Conservation (phyloP, 2,113 vertebrate genomes). For the Corapipo altera region DNA sequence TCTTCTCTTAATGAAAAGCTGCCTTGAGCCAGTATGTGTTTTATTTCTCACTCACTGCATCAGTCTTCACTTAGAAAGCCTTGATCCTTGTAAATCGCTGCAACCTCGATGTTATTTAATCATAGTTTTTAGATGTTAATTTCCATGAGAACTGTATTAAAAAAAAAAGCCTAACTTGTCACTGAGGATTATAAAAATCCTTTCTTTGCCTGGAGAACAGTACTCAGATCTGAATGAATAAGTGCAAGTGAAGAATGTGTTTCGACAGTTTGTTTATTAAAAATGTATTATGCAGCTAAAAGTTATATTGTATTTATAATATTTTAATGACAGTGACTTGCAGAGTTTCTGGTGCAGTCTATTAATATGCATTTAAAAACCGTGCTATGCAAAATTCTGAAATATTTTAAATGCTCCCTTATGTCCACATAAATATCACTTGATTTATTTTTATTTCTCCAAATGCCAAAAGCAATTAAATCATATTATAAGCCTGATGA, state of each 20-base stretch:
- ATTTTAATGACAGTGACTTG: conserved; percentile 45
- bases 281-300: conserved; percentile 61
- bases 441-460: conserved; percentile 20
- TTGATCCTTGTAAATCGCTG: conserved; percentile 56
- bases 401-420: conserved; percentile 4
- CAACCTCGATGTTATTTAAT: conserved; percentile 60
- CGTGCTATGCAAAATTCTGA: neutral
- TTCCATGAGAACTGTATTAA: conserved; percentile 56
- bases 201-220: conserved; percentile 60
- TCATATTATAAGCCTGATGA: conserved; percentile 37
- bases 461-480: conserved; percentile 23
- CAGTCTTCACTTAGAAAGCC: conserved; percentile 23
- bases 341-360: neutral
- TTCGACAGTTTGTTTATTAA: conserved; percentile 69
- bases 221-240: conserved; percentile 53
- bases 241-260: conserved; percentile 58
- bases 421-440: neutral
- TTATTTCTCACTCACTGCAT: neutral
- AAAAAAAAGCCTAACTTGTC: conserved; percentile 36
- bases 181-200: conserved; percentile 66
- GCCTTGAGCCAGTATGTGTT: neutral
- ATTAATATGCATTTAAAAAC: conserved; percentile 15
- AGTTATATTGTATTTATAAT: conserved; percentile 53
- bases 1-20: neutral
- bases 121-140: conserved; percentile 62